phyloP scores from a whole-genome alignment of 2,113 vertebrate genomes.

The Alectura lathami region DNA sequence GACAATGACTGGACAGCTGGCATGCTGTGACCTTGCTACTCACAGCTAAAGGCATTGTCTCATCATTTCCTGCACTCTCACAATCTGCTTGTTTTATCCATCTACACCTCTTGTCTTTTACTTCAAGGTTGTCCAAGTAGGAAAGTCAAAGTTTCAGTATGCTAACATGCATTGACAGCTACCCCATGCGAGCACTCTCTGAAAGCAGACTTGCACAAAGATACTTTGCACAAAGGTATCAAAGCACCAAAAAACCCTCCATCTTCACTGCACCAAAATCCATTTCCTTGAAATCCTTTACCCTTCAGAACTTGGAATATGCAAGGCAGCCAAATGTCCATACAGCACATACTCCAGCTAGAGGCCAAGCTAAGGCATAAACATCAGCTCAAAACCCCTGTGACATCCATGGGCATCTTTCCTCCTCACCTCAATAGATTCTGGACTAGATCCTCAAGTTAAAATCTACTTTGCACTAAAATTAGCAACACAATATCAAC shows the following conservation, averaged over 20 bases:
- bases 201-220: not conserved
- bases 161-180: not conserved
- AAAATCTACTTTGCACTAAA: not conserved
- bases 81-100: not conserved
- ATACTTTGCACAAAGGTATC: not conserved
- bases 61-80: not conserved
- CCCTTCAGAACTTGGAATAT: not conserved
- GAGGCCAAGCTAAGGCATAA: not conserved
- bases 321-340: not conserved
- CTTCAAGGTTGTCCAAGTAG: not conserved
- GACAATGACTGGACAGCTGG: not conserved
- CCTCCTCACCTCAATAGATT: not conserved
- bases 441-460: not conserved
- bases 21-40: not conserved
- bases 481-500: not conserved
- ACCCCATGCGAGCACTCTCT: rapidly evolving
- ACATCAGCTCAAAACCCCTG: not conserved
- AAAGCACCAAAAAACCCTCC: not conserved
- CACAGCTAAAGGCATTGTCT: not conserved
- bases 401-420: not conserved
- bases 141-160: not conserved
- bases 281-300: not conserved
- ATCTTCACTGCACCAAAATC: not conserved
- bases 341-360: not conserved
- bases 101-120: not conserved